Evolutionary conservation across 2,797 vertebrate genomes (phyloP).

Genomic region (Paramormyrops hopkinsi): DNA sequence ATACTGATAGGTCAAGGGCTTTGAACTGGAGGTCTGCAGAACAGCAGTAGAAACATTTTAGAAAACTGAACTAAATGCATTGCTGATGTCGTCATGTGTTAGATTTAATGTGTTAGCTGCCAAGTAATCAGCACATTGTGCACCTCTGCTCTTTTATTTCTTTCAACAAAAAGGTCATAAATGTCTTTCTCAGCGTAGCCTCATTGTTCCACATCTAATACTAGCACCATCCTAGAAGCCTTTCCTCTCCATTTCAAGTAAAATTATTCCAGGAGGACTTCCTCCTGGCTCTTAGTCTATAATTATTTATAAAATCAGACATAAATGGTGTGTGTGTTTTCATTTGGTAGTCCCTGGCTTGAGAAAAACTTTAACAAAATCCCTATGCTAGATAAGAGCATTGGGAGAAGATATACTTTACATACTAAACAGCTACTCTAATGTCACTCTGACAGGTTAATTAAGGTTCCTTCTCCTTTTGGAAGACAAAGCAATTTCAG

Average conservation of each 20-base stretch:
- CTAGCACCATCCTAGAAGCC: neutral
- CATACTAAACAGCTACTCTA: neutral
- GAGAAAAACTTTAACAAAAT: neutral
- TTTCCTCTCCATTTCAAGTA: neutral
- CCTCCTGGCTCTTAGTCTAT: neutral
- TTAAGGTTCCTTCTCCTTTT: slow-evolving; percentile 44
- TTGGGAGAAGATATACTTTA: slow-evolving; percentile 33
- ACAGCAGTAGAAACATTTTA: neutral
- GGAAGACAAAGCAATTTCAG: slow-evolving; percentile 18
- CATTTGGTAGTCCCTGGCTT: neutral
- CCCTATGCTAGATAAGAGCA: neutral
- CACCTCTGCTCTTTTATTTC: neutral
- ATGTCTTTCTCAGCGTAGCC: neutral
- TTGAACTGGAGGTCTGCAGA: neutral
- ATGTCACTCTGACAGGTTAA: slow-evolving; percentile 49
- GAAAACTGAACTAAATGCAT: neutral
- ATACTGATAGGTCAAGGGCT: neutral
- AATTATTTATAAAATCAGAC: neutral
- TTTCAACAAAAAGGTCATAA: neutral
- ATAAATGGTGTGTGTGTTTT: neutral
- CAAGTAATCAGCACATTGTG: neutral
- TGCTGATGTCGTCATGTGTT: neutral
- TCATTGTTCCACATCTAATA: neutral
- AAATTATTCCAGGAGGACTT: neutral
- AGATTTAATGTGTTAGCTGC: neutral